Base-by-base conservation (phyloP, 2,113 vertebrate species). In the Coreoperca whiteheadi region DNA sequence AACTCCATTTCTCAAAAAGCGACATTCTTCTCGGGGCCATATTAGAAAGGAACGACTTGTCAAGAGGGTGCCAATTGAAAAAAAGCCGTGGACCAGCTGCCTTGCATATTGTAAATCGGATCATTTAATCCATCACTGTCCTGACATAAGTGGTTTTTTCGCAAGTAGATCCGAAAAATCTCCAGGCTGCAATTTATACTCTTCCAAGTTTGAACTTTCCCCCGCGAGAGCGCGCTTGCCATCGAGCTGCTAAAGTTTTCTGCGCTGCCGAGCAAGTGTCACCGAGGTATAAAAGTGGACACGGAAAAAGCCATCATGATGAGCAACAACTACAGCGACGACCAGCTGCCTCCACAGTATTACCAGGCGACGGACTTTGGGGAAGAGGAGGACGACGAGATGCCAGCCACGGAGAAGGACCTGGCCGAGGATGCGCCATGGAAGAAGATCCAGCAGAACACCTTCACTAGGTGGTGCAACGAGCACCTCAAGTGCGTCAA, bases 381-480 rank as follows among this genome's bases (percentile, higher is more conserved):
- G 87, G 92, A 94, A 54, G 96, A 96, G 69, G 95, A 90, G 87
- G 92, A 97, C 84, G 98, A 96, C 74, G 95, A 99, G 91, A 97
- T 99, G 94, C 98, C 98, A 0, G 97, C 97, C 88, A 96, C 97
- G 1, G 98, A 99, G 95, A 99, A 99, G 92, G 98, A 99, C 88
- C 93, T 99, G 70, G 97, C 98, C 0, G 98, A 99, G 93, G 98
- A 99, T 89, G 98, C 98, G 53, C 97, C 98, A 0, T 99, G 98
- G 98, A 99, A 99, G 95, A 98, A 98, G 94, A 99, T 99, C 94
- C 98, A 99, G 92, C 98, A 99, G 95, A 99, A 99, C 96, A 99
- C 98, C 3, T 99, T 99, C 95, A 98, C 98, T 6, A 95, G 98
- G 75, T 98, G 98, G 98, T 98, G 97, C 94, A 99, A 98, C 81